Conservation (phyloP, 1,140 invertebrate genomes). For the Pseudoatta argentina region DNA sequence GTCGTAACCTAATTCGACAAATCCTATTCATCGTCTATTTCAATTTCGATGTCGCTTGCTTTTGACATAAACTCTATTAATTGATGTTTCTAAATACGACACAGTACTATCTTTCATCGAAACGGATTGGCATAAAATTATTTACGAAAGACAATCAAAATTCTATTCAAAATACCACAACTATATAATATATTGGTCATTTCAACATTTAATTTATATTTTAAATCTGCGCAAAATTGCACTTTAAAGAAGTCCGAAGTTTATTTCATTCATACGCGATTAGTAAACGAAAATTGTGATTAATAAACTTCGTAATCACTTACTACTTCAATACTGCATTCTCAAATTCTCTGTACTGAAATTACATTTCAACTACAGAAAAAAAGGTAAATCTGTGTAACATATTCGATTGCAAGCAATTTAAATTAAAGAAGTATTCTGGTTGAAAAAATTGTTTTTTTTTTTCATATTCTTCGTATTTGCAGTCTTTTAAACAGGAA, state of each 20-base stretch:
- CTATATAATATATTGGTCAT: neutral
- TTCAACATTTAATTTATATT: neutral
- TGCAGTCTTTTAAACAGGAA: no score
- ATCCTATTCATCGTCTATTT: conserved; percentile 28
- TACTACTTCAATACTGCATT: neutral
- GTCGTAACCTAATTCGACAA: conserved; percentile 66
- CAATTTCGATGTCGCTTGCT: conserved; percentile 33
- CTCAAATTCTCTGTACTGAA: neutral
- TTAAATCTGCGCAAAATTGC: neutral
- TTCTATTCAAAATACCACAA: neutral
- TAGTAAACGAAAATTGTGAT: neutral
- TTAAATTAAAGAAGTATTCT: neutral
- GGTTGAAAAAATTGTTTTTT: no score
- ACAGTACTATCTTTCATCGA: neutral
- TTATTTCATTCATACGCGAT: neutral
- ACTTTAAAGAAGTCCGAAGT: no score
- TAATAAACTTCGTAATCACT: neutral
- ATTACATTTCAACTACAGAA: neutral
- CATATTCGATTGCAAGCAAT: neutral
- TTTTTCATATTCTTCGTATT: no score
- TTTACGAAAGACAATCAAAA: neutral
- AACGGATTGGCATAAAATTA: conserved; percentile 5
- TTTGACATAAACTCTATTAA: conserved; percentile 54
- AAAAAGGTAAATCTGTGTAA: neutral
- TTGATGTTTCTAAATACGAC: conserved; percentile 40